These are phyloP conservation scores for Tinea semifulvella DNA, from an alignment of 2,888 invertebrate genomes.

Conservation along the genomic window DNA sequence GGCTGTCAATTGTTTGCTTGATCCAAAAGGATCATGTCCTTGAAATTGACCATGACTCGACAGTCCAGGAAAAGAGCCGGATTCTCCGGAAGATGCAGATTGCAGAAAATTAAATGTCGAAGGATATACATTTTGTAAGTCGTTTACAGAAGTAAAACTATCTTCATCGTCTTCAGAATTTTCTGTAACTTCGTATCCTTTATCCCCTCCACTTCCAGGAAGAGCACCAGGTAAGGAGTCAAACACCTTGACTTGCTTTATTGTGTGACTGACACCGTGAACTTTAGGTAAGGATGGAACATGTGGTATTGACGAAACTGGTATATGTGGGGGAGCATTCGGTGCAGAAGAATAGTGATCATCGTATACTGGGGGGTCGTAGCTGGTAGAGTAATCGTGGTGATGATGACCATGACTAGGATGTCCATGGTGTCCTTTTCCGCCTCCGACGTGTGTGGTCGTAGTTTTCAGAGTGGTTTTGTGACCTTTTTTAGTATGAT, in stretches of 20 bases:
- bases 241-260: slow-evolving; percentile 53
- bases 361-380: slow-evolving; percentile 34
- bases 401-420: slow-evolving; percentile 28
- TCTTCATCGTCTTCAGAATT: slow-evolving; percentile 45
- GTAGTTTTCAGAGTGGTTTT: slow-evolving; percentile 15
- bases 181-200: slow-evolving; percentile 55
- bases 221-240: slow-evolving; percentile 44
- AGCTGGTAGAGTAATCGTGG: slow-evolving; percentile 25
- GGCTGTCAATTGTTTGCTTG: slow-evolving; percentile 32
- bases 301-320: slow-evolving; percentile 16
- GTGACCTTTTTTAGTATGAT: slow-evolving; percentile 18
- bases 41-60: slow-evolving; percentile 33
- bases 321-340: slow-evolving; percentile 16
- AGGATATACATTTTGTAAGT: slow-evolving; percentile 40
- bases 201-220: slow-evolving; percentile 25
- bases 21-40: slow-evolving; percentile 34
- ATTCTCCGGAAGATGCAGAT: slow-evolving; percentile 30
- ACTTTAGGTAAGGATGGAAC: slow-evolving; percentile 32
- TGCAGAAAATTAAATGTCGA: slow-evolving; percentile 41
- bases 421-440: slow-evolving; percentile 27
- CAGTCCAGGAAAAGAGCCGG: slow-evolving; percentile 27
- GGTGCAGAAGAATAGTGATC: slow-evolving; percentile 35
- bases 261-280: slow-evolving; percentile 41
- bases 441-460: slow-evolving; percentile 14
- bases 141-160: slow-evolving; percentile 39